Conservation (phyloP, 2,888 invertebrate species). For the Caenorhabditis sp. region DNA sequence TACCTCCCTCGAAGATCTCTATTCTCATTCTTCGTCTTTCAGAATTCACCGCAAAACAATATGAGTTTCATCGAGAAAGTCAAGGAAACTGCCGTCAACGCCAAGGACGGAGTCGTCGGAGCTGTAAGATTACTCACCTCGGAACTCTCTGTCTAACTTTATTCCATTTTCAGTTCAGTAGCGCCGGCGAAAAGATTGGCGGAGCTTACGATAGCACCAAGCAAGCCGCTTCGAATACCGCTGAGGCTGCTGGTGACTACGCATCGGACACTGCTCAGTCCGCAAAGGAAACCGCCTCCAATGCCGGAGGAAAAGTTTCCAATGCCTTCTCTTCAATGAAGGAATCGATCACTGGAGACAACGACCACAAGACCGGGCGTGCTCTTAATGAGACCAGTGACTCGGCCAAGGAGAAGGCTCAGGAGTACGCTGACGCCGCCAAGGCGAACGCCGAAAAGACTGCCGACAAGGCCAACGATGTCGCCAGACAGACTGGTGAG, state of each 20-base stretch:
- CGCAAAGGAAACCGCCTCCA: constrained; percentile 7
- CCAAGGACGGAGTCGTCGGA: constrained; percentile 57
- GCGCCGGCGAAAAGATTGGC: constrained; percentile 53
- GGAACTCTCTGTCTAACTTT: background rate
- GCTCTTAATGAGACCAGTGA: constrained; percentile 28
- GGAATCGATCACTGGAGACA: constrained; percentile 42
- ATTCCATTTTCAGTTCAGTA: constrained; percentile 34
- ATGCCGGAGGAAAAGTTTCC: constrained; percentile 13
- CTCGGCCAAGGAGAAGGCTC: constrained; percentile 10
- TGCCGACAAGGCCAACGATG: constrained; percentile 22
- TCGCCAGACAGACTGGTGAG: constrained; percentile 42
- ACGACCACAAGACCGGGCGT: constrained; percentile 25
- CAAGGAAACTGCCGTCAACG: constrained; percentile 57
- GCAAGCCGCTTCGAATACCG: constrained; percentile 40
- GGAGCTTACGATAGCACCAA: constrained; percentile 53
- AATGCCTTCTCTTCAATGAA: constrained; percentile 21
- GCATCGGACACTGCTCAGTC: constrained; percentile 14
- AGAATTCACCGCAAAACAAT: constrained; percentile 39
- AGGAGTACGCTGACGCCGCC: constrained; percentile 20
- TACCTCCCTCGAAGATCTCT: background rate
- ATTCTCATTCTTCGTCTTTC: background rate
- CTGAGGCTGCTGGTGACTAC: constrained; percentile 31
- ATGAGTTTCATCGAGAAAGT: constrained; percentile 63
- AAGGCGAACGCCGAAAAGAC: constrained; percentile 16
- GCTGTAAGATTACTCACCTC: constrained; percentile 34